A percentile compares a stretch with the other conserved stretches of the same genome.
Conservation (phyloP, 2,888 invertebrate genomes). For the Ditula angustiorana region DNA sequence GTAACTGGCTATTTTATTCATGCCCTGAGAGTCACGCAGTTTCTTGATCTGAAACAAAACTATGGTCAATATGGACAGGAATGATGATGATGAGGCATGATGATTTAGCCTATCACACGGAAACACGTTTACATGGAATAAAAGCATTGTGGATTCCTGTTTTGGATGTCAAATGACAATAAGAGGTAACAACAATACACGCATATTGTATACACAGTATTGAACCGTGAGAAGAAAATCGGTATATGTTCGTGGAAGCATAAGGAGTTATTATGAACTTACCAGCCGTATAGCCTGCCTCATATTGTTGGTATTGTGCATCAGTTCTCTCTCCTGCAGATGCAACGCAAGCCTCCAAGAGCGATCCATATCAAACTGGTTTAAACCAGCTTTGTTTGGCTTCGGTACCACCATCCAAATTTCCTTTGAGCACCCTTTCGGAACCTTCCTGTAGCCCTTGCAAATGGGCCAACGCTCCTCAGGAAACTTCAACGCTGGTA, state of each 20-base stretch:
- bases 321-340: slow-evolving; percentile 78
- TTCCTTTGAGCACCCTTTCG: slow-evolving; percentile 52
- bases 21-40: slow-evolving; percentile 73
- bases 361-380: slow-evolving; percentile 50
- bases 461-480: slow-evolving; percentile 71
- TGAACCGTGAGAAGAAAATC: too few species aligned
- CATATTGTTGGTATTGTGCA: slow-evolving; percentile 67
- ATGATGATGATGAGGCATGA: too few species aligned
- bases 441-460: slow-evolving; percentile 54
- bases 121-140: too few species aligned
- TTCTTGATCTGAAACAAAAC: slow-evolving; percentile 70
- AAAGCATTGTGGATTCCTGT: too few species aligned
- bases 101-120: too few species aligned
- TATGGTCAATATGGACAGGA: background rate
- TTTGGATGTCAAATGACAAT: too few species aligned
- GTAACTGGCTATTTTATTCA: slow-evolving; percentile 82
- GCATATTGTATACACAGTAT: too few species aligned
- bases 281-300: slow-evolving; percentile 74
- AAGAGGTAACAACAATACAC: too few species aligned
- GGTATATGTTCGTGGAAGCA: too few species aligned
- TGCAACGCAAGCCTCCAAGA: slow-evolving; percentile 85
- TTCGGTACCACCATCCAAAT: slow-evolving; percentile 83
- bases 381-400: slow-evolving; percentile 57
- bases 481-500: slow-evolving; percentile 80
- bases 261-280: slow-evolving; percentile 49